A percentile compares a stretch with the other conserved stretches of the same genome.
Conservation (phyloP, 2,797 vertebrate genomes). For the Schizothorax lantsangensis region DNA sequence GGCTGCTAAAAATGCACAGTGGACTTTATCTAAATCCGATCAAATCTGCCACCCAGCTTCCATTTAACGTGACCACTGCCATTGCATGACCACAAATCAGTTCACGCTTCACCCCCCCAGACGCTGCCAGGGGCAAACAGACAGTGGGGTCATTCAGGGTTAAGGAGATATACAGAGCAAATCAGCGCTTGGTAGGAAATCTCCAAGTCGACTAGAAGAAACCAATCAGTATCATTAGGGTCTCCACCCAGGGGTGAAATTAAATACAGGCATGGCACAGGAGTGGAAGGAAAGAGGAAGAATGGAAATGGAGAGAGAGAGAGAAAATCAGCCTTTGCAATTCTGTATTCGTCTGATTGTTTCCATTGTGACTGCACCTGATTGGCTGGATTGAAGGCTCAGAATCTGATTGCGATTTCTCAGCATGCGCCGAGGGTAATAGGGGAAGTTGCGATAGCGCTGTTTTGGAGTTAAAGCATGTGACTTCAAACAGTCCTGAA, state of each 20-base stretch:
- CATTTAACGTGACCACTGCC: constrained; percentile 44
- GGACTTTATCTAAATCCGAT: constrained; percentile 49
- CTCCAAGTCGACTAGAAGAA: constrained; percentile 68
- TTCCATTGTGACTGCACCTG: constrained; percentile 42
- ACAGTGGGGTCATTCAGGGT: constrained; percentile 67
- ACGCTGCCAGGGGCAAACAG: constrained; percentile 38
- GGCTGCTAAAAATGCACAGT: constrained; percentile 53
- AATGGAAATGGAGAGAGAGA: constrained; percentile 20
- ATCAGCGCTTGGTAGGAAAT: constrained; percentile 58
- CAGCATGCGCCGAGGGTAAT: background rate
- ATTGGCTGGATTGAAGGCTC: constrained; percentile 35
- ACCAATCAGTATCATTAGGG: constrained; percentile 68
- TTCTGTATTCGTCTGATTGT: constrained; percentile 28
- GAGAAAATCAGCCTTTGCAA: constrained; percentile 8
- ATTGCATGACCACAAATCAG: constrained; percentile 44
- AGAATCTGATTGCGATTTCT: constrained; percentile 13
- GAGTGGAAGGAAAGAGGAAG: constrained; percentile 17
- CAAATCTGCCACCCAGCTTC: constrained; percentile 48
- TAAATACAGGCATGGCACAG: constrained; percentile 62
- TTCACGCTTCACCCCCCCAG: constrained; percentile 36
- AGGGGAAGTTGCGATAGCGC: background rate
- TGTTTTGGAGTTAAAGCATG: constrained; percentile 20
- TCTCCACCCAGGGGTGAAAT: constrained; percentile 73
- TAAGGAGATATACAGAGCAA: constrained; percentile 64
- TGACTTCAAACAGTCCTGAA: constrained; percentile 24